Percentiles rank a stretch among this genome's conserved stretches.
phyloP scores from a whole-genome alignment of 2,797 vertebrate species.

The Helicolenus hilgendorfi region DNA sequence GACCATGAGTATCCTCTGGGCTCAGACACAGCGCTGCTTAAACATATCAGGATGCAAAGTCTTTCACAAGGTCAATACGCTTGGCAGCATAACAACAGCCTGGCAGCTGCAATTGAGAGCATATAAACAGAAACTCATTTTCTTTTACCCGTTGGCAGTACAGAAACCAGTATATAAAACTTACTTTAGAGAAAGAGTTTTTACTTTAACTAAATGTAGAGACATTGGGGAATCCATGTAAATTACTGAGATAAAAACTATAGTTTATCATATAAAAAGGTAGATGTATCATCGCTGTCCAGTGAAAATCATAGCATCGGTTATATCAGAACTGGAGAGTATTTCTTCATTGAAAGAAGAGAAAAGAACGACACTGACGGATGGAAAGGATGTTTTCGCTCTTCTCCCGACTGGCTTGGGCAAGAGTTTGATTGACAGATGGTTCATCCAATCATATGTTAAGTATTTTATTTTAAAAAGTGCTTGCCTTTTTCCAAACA shows the following conservation, averaged over 20 bases:
- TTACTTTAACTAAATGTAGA: background rate
- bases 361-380: too few relatives aligned
- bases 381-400: too few relatives aligned
- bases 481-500: too few relatives aligned
- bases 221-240: background rate
- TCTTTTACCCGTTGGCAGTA: constrained; percentile 1
- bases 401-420: too few relatives aligned
- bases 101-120: constrained; percentile 24
- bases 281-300: background rate
- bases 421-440: too few relatives aligned
- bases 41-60: constrained; percentile 51
- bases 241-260: background rate
- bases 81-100: constrained; percentile 46
- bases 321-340: too few relatives aligned
- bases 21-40: constrained; percentile 24
- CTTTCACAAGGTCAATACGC: constrained; percentile 57
- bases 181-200: background rate
- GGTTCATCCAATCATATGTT: too few relatives aligned
- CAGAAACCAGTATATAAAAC: background rate
- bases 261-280: background rate
- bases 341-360: too few relatives aligned
- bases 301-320: too few relatives aligned
- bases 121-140: constrained; percentile 18
- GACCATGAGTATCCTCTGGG: constrained; percentile 24
- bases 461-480: too few relatives aligned